These are phyloP conservation scores for Amphibalanus amphitrite DNA, from an alignment of 1,140 invertebrate genomes.

Conservation along the genomic window DNA sequence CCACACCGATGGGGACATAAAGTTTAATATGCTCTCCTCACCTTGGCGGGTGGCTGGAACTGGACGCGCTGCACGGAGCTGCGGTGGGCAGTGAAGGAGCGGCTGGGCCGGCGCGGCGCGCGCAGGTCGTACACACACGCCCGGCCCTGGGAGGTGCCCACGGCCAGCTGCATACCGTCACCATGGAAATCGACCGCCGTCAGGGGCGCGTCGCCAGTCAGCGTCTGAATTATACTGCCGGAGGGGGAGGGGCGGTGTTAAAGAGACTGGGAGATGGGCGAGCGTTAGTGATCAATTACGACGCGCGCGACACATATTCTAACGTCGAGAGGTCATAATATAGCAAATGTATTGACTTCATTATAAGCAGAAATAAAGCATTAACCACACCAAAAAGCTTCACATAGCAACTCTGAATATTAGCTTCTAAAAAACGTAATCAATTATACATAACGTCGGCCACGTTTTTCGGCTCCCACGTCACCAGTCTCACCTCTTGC, in stretches of 20 bases:
- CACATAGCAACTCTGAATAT: not conserved
- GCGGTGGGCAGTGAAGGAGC: not conserved
- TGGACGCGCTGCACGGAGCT: not conserved
- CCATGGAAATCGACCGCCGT: constrained; percentile 7
- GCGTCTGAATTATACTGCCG: not conserved
- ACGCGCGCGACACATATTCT: not conserved
- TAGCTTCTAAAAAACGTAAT: not conserved
- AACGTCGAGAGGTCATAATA: not conserved
- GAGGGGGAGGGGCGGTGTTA: too few relatives aligned
- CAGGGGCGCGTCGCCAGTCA: constrained; percentile 8
- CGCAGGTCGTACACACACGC: constrained; percentile 7
- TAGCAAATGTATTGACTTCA: not conserved
- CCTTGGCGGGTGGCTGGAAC: constrained; percentile 3
- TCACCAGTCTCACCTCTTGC: constrained; percentile 26
- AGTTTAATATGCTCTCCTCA: not conserved
- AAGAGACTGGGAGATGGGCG: too few relatives aligned
- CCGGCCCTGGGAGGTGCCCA: constrained; percentile 10
- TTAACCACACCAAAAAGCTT: not conserved
- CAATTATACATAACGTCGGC: constrained; percentile 8
- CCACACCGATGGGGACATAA: too few relatives aligned
- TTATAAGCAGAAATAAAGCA: not conserved
- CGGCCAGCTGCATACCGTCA: constrained; percentile 7
- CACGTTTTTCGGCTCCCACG: too few relatives aligned
- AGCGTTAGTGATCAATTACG: too few relatives aligned
- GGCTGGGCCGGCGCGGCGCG: not conserved